Percentiles rank a stretch among this genome's conserved stretches.
Evolutionary conservation across 1,140 invertebrate species (phyloP).

Genomic region (Cydia splendana): DNA sequence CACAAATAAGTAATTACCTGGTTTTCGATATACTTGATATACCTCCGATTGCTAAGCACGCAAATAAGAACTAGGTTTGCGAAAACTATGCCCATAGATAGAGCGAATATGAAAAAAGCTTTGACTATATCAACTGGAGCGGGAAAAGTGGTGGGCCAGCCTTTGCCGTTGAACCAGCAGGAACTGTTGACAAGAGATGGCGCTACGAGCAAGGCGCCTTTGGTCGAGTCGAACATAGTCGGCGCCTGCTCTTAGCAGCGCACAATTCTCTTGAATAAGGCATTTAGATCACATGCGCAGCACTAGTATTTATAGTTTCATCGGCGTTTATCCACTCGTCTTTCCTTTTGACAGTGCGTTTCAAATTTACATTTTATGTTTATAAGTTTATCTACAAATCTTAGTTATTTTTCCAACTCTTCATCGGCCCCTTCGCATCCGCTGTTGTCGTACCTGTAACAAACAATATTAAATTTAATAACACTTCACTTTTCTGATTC

Average conservation of each 20-base stretch:
- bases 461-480: constrained; percentile 34
- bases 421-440: background rate
- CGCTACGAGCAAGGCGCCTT: constrained; percentile 84
- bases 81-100: constrained; percentile 87
- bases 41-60: constrained; percentile 89
- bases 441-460: background rate
- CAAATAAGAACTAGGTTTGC: constrained; percentile 90
- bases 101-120: constrained; percentile 86
- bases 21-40: constrained; percentile 91
- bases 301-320: constrained; percentile 30
- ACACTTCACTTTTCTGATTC: constrained; percentile 40
- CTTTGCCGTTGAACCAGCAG: constrained; percentile 84
- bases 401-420: background rate
- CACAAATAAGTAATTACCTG: constrained; percentile 81
- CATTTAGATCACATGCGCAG: constrained; percentile 70
- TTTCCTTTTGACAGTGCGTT: background rate
- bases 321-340: constrained; percentile 5
- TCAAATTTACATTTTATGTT: background rate
- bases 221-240: constrained; percentile 80
- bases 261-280: constrained; percentile 66
- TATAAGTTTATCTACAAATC: background rate
- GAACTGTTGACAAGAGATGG: constrained; percentile 89
- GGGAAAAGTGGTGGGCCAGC: constrained; percentile 81
- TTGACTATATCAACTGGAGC: constrained; percentile 86
- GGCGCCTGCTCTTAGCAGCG: constrained; percentile 71